Evolutionary conservation across 2,888 invertebrate species (phyloP).

Genomic region (Epirrhoe alternata): DNA sequence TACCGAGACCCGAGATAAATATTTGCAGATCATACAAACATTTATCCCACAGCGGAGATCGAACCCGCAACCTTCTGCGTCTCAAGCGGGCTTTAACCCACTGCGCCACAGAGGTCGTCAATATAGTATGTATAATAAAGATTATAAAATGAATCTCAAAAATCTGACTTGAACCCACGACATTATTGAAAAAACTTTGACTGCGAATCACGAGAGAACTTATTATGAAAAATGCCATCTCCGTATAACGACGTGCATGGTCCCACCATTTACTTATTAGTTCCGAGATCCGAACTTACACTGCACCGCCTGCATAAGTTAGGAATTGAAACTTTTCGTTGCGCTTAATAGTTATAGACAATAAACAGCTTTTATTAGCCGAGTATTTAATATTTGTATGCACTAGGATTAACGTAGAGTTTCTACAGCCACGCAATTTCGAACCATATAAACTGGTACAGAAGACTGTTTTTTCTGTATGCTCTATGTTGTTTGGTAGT

Average conservation of each 20-base stretch:
- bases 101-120: too few species aligned
- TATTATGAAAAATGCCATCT: background rate
- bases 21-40: too few species aligned
- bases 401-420: constrained; percentile 16
- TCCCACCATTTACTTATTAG: constrained; percentile 63
- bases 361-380: constrained; percentile 20
- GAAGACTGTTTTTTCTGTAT: constrained; percentile 18
- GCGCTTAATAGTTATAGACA: constrained; percentile 18
- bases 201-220: background rate
- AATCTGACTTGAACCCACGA: too few species aligned
- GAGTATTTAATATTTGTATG: constrained; percentile 26
- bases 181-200: too few species aligned
- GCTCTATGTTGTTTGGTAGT: constrained; percentile 21
- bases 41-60: too few species aligned
- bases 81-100: too few species aligned
- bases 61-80: too few species aligned
- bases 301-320: constrained; percentile 32
- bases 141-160: too few species aligned
- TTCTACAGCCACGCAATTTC: constrained; percentile 4
- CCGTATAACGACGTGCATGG: constrained; percentile 4
- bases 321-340: constrained; percentile 29
- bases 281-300: constrained; percentile 52
- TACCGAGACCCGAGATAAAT: too few species aligned
- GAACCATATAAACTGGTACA: constrained; percentile 9
- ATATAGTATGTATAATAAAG: too few species aligned